A percentile compares a stretch with the other conserved stretches of the same genome.
Evolutionary conservation across 2,797 vertebrate species (phyloP).

Genomic region (Characodon lateralis): DNA sequence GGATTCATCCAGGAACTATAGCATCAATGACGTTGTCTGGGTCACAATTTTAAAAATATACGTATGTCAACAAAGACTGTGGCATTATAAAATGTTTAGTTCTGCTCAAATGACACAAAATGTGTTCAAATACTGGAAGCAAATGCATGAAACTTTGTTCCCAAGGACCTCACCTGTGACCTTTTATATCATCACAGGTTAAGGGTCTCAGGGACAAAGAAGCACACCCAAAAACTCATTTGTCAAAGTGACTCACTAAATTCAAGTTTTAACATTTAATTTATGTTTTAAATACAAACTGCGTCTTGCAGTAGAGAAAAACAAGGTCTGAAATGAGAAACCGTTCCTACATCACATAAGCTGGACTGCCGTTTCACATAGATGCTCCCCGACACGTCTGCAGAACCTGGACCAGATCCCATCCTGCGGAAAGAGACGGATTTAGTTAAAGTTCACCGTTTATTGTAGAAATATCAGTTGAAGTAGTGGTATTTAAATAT

Average conservation of each 20-base stretch:
- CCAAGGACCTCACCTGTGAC: conserved; percentile 98
- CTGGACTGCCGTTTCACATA: conserved; percentile 49
- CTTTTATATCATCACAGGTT: conserved; percentile 93
- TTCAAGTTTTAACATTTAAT: not conserved
- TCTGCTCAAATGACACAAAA: not conserved
- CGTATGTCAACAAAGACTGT: not conserved
- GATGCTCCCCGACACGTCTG: conserved; percentile 37
- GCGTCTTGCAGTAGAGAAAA: not conserved
- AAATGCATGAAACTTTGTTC: conserved; percentile 84
- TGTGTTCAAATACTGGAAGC: conserved; percentile 25
- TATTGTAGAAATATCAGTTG: not conserved
- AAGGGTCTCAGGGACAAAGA: conserved; percentile 98
- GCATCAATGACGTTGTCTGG: not conserved
- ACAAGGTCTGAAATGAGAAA: conserved; percentile 13
- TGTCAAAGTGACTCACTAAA: not conserved
- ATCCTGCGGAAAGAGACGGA: conserved; percentile 54
- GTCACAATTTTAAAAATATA: not conserved
- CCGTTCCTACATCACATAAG: conserved; percentile 6
- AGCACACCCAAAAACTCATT: conserved; percentile 49
- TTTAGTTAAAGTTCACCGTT: conserved; percentile 27
- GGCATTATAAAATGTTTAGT: not conserved
- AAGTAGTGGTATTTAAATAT: not conserved
- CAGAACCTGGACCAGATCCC: conserved; percentile 24
- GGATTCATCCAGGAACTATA: not conserved
- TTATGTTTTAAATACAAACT: not conserved